Evolutionary conservation across 1,140 invertebrate genomes (phyloP).

Genomic region (Trichonephila clavata): DNA sequence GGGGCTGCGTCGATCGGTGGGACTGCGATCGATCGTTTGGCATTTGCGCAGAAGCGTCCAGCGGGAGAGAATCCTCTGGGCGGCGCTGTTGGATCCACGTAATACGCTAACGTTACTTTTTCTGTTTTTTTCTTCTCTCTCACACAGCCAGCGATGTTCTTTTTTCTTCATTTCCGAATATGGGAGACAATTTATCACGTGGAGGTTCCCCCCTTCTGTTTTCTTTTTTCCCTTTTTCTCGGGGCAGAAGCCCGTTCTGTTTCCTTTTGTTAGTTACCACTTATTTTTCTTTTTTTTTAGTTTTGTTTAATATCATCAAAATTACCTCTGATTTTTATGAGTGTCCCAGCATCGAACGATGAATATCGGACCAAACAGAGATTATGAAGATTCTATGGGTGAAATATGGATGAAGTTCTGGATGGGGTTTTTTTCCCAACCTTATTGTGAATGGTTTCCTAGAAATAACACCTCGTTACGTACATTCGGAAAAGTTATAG

Average conservation of each 20-base stretch:
- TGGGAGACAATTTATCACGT: constrained; percentile 74
- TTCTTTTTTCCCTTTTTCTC: background rate
- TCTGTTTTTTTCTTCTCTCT: constrained; percentile 11
- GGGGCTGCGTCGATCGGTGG: constrained; percentile 51
- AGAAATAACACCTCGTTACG: background rate
- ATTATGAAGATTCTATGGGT: background rate
- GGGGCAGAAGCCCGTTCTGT: constrained; percentile 32
- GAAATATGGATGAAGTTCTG: constrained; percentile 13
- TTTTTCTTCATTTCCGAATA: constrained; percentile 71
- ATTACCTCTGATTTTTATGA: constrained; percentile 65
- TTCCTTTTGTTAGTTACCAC: background rate
- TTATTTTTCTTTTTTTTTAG: background rate
- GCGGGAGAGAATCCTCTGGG: constrained; percentile 15
- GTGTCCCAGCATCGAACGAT: background rate
- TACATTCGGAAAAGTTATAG: background rate
- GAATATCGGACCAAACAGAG: background rate
- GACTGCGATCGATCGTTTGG: constrained; percentile 44
- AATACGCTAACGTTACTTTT: constrained; percentile 72
- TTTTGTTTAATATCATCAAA: constrained; percentile 10
- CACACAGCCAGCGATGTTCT: background rate
- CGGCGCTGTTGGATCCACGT: constrained; percentile 64
- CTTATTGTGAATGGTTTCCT: background rate
- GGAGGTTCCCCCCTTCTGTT: constrained; percentile 30
- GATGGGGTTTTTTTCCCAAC: background rate
- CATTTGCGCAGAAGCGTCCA: constrained; percentile 62